Percentiles rank a stretch among this genome's conserved stretches.
Evolutionary conservation across 1,140 invertebrate genomes (phyloP).

Genomic region (Leptinotarsa undecemlineata): DNA sequence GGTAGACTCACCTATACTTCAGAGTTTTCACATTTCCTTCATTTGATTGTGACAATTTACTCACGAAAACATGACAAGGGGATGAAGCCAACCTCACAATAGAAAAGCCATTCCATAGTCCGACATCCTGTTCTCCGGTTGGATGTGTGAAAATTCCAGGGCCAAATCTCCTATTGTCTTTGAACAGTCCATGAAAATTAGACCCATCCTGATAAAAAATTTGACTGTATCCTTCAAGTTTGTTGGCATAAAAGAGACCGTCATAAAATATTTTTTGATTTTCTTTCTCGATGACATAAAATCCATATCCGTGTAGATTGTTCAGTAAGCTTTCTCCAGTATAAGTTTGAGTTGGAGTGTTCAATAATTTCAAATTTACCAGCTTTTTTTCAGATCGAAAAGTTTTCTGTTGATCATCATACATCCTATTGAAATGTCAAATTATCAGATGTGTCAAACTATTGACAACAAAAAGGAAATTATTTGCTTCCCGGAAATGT

Average conservation of each 20-base stretch:
- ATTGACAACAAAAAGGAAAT: no score
- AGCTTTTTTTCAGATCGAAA: not conserved
- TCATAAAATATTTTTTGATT: conserved; percentile 54
- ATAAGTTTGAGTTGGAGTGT: conserved; percentile 40
- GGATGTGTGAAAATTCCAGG: conserved; percentile 58
- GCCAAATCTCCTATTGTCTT: conserved; percentile 57
- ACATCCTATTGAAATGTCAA: no score
- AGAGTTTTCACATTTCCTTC: conserved; percentile 40
- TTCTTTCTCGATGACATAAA: conserved; percentile 52
- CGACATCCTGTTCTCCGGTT: conserved; percentile 56
- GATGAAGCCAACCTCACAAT: conserved; percentile 52
- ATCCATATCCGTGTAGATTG: conserved; percentile 57
- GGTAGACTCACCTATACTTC: conserved; percentile 32
- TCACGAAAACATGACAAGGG: conserved; percentile 32
- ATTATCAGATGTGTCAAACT: no score
- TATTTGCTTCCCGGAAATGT: no score
- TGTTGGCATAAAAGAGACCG: conserved; percentile 58
- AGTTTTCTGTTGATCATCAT: no score
- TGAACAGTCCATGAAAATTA: conserved; percentile 56
- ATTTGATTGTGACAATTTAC: conserved; percentile 34
- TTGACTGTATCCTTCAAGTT: conserved; percentile 58
- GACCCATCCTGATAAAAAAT: conserved; percentile 57
- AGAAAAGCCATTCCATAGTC: conserved; percentile 57
- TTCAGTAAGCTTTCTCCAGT: conserved; percentile 53
- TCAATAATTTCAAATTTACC: not conserved